Conservation (phyloP, 2,888 invertebrate genomes). For the Lasioglossum leucozonium region DNA sequence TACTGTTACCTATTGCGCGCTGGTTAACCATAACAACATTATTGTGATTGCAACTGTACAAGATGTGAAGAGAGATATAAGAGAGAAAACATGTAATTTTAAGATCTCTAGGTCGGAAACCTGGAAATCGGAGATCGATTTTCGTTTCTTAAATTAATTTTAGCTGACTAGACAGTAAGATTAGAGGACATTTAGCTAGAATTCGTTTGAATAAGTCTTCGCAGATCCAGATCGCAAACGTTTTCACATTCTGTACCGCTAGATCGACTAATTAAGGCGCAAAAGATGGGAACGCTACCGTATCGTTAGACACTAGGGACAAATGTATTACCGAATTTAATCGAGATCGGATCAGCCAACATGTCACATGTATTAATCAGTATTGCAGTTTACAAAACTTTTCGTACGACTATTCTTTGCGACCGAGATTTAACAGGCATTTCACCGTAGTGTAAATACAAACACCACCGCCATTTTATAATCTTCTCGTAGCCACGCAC, state of each 20-base stretch:
- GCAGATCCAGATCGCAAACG: neutral
- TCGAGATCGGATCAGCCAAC: conserved; percentile 42
- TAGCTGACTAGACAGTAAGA: conserved; percentile 4
- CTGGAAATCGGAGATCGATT: neutral
- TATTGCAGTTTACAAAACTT: conserved; percentile 48
- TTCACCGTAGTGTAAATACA: conserved; percentile 30
- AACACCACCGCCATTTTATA: conserved; percentile 15
- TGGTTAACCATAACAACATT: conserved; percentile 8
- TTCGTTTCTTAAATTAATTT: conserved; percentile 12
- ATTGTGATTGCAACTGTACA: conserved; percentile 16
- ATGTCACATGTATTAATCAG: conserved; percentile 40
- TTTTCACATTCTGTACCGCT: conserved; percentile 1
- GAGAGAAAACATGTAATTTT: neutral
- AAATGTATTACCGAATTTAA: conserved; percentile 35
- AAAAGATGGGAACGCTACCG: conserved; percentile 13
- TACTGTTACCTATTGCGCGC: conserved; percentile 37
- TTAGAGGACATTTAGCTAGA: neutral
- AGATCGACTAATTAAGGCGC: conserved; percentile 26
- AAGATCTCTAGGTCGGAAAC: neutral
- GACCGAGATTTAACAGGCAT: conserved; percentile 24
- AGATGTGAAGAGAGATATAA: neutral
- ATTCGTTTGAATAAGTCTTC: conserved; percentile 6
- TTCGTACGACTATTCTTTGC: conserved; percentile 46
- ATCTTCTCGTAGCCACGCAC: conserved; percentile 11
- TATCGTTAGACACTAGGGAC: conserved; percentile 34